phyloP scores from a whole-genome alignment of 2,888 invertebrate genomes.

The Girardia tigrina region DNA sequence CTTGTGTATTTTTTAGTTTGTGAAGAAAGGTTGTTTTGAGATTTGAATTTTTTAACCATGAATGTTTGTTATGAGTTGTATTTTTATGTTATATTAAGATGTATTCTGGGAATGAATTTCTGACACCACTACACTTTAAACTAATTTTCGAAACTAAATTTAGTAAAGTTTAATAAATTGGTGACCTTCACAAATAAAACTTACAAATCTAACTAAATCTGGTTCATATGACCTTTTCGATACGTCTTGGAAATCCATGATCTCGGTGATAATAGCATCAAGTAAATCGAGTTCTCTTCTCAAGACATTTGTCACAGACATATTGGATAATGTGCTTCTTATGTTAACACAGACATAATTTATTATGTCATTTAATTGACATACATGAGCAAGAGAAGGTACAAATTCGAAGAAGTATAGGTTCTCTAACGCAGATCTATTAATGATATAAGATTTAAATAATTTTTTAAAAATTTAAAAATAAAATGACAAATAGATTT shows the following conservation, averaged over 20 bases:
- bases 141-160: too few species aligned
- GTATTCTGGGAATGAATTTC: too few species aligned
- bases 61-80: too few species aligned
- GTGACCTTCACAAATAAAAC: not conserved
- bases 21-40: too few species aligned
- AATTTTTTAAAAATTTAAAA: too few species aligned
- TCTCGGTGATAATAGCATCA: not conserved
- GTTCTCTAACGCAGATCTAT: slow-evolving; percentile 39
- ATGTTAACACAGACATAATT: slow-evolving; percentile 44
- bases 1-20: too few species aligned
- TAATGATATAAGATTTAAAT: too few species aligned
- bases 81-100: too few species aligned
- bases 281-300: not conserved
- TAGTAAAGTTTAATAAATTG: too few species aligned
- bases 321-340: slow-evolving; percentile 38
- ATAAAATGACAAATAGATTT: too few species aligned
- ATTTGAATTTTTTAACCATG: too few species aligned
- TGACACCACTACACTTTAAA: too few species aligned
- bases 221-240: not conserved
- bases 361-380: slow-evolving; percentile 44
- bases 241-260: not conserved
- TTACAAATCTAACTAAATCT: not conserved
- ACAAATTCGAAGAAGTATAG: slow-evolving; percentile 49
- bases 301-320: not conserved
- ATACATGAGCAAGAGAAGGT: slow-evolving; percentile 45